phyloP scores from a whole-genome alignment of 2,113 vertebrate species.

The Heptranchias perlo region DNA sequence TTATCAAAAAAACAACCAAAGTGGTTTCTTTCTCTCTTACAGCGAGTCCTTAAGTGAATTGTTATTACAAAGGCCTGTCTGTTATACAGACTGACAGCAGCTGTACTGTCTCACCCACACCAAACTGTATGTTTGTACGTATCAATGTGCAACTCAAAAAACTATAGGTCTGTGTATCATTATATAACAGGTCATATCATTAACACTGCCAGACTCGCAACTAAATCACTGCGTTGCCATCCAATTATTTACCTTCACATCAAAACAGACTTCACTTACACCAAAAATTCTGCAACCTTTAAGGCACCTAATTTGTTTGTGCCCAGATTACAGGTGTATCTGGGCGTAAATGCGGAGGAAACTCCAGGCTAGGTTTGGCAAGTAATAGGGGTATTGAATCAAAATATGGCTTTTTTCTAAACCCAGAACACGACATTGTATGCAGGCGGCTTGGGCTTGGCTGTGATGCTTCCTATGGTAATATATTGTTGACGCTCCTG shows the following conservation, averaged over 20 bases:
- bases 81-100: background rate
- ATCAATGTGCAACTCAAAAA: background rate
- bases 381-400: background rate
- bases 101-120: background rate
- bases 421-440: background rate
- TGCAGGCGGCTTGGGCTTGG: background rate
- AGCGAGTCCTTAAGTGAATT: background rate
- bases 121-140: background rate
- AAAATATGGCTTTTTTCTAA: background rate
- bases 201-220: background rate
- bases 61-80: background rate
- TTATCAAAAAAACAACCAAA: constrained; percentile 7
- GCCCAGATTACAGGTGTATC: background rate
- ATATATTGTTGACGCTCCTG: background rate
- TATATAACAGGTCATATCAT: background rate
- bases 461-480: background rate
- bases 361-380: background rate
- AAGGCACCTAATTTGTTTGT: background rate
- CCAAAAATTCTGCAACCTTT: background rate
- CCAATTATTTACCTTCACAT: background rate
- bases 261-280: background rate
- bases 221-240: background rate
- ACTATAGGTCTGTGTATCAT: background rate
- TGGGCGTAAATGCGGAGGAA: background rate
- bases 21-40: background rate